Percentiles rank a stretch among this genome's conserved stretches.
Evolutionary conservation across 2,113 vertebrate genomes (phyloP).

Genomic region (Ictalurus furcatus): DNA sequence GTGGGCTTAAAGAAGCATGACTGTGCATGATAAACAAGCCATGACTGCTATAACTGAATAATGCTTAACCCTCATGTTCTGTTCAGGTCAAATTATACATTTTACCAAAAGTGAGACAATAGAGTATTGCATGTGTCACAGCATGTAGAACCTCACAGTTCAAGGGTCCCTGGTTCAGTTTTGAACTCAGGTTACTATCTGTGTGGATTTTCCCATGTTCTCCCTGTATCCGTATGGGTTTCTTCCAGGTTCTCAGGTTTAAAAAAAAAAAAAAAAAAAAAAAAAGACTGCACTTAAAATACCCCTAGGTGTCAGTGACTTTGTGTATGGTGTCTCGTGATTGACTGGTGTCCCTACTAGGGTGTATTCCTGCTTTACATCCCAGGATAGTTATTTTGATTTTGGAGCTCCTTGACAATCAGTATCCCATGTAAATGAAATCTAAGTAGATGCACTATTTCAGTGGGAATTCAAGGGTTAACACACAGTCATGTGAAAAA

Average conservation of each 20-base stretch:
- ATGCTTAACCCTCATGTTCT: not conserved
- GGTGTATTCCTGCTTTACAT: not conserved
- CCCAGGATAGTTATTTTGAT: not conserved
- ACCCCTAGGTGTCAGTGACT: not conserved
- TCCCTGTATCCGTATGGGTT: not conserved
- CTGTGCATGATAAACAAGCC: not conserved
- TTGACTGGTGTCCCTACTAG: not conserved
- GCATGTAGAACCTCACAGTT: not conserved
- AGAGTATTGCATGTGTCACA: not conserved
- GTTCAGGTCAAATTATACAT: not conserved
- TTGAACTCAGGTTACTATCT: not conserved
- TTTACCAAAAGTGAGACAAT: not conserved
- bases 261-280: not conserved
- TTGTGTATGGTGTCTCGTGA: not conserved
- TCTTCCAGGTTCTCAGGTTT: not conserved
- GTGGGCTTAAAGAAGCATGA: not conserved
- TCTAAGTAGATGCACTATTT: not conserved
- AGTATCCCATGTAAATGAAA: not conserved
- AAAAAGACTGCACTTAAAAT: not conserved
- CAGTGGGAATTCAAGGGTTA: not conserved
- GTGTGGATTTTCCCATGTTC: not conserved
- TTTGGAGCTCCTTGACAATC: not conserved
- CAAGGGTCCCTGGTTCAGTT: not conserved
- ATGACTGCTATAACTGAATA: not conserved
- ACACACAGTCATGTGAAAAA: not conserved